A percentile compares a stretch with the other conserved stretches of the same genome.
phyloP scores from a whole-genome alignment of 2,888 invertebrate genomes.

The Orchesellides sinensis region DNA sequence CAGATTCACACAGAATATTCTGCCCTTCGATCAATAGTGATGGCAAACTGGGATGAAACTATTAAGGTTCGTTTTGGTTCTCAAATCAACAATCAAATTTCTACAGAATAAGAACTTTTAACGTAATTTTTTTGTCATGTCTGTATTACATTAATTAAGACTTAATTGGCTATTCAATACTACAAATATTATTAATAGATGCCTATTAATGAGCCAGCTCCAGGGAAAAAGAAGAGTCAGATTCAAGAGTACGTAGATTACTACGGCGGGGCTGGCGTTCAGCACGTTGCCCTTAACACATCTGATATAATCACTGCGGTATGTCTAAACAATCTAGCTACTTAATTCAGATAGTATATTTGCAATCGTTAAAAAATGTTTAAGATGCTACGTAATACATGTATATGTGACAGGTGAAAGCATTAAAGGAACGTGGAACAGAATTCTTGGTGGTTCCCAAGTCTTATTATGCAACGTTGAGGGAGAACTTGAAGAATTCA shows the following conservation, averaged over 20 bases:
- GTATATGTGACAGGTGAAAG: too few relatives aligned
- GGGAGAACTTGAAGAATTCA: conserved; percentile 85
- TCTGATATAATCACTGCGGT: conserved; percentile 93
- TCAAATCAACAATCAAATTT: too few relatives aligned
- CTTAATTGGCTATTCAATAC: not conserved
- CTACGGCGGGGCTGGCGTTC: conserved; percentile 98
- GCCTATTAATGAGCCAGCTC: conserved; percentile 98
- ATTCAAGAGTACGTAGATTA: conserved; percentile 99
- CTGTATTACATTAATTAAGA: not conserved
- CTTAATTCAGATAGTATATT: too few relatives aligned
- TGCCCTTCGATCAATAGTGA: conserved; percentile 96
- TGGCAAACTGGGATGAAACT: conserved; percentile 98
- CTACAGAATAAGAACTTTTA: too few relatives aligned
- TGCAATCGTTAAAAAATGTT: too few relatives aligned
- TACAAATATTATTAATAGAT: conserved; percentile 79
- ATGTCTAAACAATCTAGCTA: conserved; percentile 77
- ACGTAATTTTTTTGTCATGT: not conserved
- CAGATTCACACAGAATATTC: conserved; percentile 98
- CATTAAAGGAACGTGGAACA: conserved; percentile 88
- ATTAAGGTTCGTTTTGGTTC: conserved; percentile 82
- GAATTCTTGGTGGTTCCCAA: conserved; percentile 94
- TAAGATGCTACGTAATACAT: too few relatives aligned
- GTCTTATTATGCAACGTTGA: conserved; percentile 91
- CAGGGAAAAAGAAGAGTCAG: conserved; percentile 96
- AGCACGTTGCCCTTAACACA: conserved; percentile 98